Percentiles rank a stretch among this genome's conserved stretches.
These are phyloP conservation scores for Pseudomugil gertrudae DNA, from an alignment of 2,797 vertebrate species.

Conservation along the genomic window DNA sequence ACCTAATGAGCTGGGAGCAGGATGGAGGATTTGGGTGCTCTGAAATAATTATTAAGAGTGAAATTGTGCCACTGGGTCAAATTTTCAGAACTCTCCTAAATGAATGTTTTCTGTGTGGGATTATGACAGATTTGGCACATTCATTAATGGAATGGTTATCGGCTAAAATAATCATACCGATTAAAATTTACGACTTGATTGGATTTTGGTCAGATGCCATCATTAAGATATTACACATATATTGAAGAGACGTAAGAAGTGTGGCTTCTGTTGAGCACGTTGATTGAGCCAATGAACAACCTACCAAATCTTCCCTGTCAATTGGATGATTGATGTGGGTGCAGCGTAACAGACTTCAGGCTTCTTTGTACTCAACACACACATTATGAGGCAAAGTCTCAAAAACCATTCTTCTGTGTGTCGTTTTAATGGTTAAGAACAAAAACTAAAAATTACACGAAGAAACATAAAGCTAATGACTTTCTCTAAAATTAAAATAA, in stretches of 20 bases:
- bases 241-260: constrained; percentile 5
- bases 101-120: constrained; percentile 29
- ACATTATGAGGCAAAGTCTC: too few species aligned
- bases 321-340: too few species aligned
- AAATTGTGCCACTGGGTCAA: constrained; percentile 26
- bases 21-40: constrained; percentile 5
- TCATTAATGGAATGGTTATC: constrained; percentile 52
- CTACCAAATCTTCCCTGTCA: too few species aligned
- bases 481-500: too few species aligned
- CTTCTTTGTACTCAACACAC: too few species aligned
- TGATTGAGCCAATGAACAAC: too few species aligned
- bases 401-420: too few species aligned
- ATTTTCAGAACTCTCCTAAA: constrained; percentile 32
- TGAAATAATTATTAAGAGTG: constrained; percentile 9
- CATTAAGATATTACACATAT: constrained; percentile 9
- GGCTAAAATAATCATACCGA: constrained; percentile 46
- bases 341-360: too few species aligned
- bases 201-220: constrained; percentile 33
- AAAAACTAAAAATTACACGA: too few species aligned
- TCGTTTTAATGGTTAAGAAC: too few species aligned
- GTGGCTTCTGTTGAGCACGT: background rate
- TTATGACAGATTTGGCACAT: constrained; percentile 42
- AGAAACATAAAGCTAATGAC: too few species aligned
- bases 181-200: constrained; percentile 38
- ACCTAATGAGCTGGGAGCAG: background rate